These are phyloP conservation scores for Turdus rufiventris DNA, from an alignment of 2,113 vertebrate genomes.

Conservation along the genomic window DNA sequence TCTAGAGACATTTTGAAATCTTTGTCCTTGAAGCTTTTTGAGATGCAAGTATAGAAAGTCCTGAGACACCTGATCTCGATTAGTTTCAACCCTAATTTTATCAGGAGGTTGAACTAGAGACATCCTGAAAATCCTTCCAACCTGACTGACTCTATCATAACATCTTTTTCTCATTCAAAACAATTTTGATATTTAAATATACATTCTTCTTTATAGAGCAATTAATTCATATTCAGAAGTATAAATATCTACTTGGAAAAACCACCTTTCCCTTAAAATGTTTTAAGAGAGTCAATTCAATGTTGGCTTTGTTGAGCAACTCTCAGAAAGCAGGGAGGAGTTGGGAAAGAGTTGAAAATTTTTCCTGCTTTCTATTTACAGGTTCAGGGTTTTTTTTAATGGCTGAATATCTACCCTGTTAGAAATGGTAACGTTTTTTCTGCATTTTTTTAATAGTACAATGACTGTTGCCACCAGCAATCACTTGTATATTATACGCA, in stretches of 20 bases:
- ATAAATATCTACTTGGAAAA: not conserved
- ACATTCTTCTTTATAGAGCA: not conserved
- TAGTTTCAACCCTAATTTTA: not conserved
- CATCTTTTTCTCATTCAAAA: not conserved
- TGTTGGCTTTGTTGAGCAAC: not conserved
- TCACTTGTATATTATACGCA: not conserved
- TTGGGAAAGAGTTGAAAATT: not conserved
- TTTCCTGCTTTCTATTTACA: not conserved
- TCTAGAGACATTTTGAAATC: not conserved
- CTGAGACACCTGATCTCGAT: not conserved
- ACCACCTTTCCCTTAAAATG: not conserved
- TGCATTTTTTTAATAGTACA: not conserved
- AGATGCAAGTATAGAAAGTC: not conserved
- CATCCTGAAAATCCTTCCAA: not conserved
- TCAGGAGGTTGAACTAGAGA: not conserved
- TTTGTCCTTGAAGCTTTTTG: not conserved
- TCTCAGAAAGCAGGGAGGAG: rapidly evolving
- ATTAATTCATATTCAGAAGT: not conserved
- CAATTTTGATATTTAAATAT: not conserved
- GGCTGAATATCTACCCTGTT: not conserved
- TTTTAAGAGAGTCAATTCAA: not conserved
- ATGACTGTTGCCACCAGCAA: not conserved
- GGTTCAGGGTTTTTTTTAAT: not conserved
- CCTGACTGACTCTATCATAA: not conserved
- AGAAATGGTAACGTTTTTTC: not conserved